phyloP scores from a whole-genome alignment of 1,140 invertebrate species.

The Aphaenogaster ashmeadi region DNA sequence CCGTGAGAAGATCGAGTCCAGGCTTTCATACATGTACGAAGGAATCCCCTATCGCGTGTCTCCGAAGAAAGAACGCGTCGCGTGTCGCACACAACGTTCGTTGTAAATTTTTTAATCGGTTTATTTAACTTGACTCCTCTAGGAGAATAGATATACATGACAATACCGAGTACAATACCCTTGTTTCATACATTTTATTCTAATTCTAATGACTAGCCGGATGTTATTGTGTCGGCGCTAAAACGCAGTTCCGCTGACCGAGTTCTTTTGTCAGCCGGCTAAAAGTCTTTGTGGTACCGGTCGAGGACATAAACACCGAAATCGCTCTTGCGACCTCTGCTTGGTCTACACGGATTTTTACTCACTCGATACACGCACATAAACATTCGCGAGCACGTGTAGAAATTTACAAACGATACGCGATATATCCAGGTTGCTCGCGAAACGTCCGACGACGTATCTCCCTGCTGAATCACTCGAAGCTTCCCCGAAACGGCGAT shows the following conservation, averaged over 20 bases:
- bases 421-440: background rate
- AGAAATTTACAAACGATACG: background rate
- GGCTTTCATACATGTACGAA: too few relatives aligned
- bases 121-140: background rate
- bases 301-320: slow-evolving; percentile 35
- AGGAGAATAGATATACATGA: background rate
- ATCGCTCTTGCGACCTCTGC: slow-evolving; percentile 16
- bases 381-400: background rate
- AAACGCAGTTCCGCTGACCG: slow-evolving; percentile 55
- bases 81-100: background rate
- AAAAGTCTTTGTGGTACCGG: background rate
- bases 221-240: slow-evolving; percentile 34
- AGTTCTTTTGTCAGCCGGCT: slow-evolving; percentile 47
- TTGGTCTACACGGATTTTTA: slow-evolving; percentile 42
- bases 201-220: slow-evolving; percentile 31
- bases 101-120: background rate
- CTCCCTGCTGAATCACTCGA: slow-evolving; percentile 35
- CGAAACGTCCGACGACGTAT: background rate
- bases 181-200: slow-evolving; percentile 31
- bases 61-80: background rate
- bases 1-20: slow-evolving; percentile 24
- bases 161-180: background rate
- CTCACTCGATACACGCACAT: background rate
- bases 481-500: slow-evolving; percentile 14
- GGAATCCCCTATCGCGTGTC: background rate